phyloP scores from a whole-genome alignment of 2,113 vertebrate genomes.

The Heptranchias perlo region DNA sequence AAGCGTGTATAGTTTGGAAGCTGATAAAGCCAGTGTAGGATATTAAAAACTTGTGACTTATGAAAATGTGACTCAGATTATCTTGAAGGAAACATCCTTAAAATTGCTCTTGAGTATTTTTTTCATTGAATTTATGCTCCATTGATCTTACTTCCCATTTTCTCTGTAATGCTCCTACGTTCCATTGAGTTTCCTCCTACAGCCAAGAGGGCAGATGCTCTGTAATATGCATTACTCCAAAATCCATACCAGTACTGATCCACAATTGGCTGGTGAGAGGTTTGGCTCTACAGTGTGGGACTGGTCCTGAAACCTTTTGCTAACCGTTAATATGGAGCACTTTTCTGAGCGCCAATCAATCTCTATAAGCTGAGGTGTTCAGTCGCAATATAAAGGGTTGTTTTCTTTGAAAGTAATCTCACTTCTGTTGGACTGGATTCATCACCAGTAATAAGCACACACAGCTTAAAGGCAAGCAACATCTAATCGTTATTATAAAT shows the following conservation, averaged over 20 bases:
- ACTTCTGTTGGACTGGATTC: conserved; percentile 10
- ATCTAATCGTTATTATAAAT: conserved; percentile 27
- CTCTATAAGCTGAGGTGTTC: not conserved
- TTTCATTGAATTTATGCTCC: not conserved
- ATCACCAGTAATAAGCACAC: not conserved
- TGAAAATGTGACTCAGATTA: not conserved
- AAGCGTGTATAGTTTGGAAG: not conserved
- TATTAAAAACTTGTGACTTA: not conserved
- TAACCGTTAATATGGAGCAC: too few relatives aligned
- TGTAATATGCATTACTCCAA: too few relatives aligned
- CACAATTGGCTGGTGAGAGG: not conserved
- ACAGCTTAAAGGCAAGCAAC: conserved; percentile 20
- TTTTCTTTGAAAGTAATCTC: not conserved
- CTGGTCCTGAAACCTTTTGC: not conserved
- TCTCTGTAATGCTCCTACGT: not conserved
- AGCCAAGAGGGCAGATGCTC: not conserved
- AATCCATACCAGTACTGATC: not conserved
- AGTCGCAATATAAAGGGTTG: not conserved
- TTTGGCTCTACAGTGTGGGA: not conserved
- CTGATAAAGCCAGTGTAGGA: not conserved
- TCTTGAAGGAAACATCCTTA: not conserved
- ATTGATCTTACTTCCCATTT: not conserved
- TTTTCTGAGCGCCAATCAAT: not conserved
- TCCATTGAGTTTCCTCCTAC: not conserved
- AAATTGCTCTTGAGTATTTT: not conserved